Base-by-base conservation (phyloP, 2,797 vertebrate genomes). In the Mastacembelus armatus region DNA sequence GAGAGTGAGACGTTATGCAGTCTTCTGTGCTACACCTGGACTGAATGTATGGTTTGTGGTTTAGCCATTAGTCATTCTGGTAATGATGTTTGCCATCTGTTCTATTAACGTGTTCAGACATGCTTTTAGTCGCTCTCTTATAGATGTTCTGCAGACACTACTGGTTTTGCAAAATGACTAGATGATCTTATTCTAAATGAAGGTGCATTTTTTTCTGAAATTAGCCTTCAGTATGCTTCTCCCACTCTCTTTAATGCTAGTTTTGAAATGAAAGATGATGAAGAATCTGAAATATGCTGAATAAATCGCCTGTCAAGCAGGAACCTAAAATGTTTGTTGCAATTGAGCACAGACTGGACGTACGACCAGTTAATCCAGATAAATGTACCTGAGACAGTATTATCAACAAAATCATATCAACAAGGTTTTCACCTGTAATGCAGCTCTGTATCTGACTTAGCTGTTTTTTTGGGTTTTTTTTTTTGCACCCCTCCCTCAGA, bases 271-370 rank as follows among this genome's bases (percentile, higher is more conserved):
- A 44, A 71, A 29, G 30, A 63, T 45, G 22, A 47, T 43, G 22
- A 40, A 71, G 44, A 14, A 63, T 55, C 58, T 64, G 12, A 51
- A 18, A 58, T 19, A 44, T 45, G 63, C 2, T 35, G 7, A 68
- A 47, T 49, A 38, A 44, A 71, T 63, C 10, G 55, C 43, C 10
- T 49, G 47, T 68, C 26, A 66, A 74, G 57, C 19, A 49, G n/a
- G 42, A 65, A 61, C 10, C 51, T 59, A 64, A 83, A 89, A 90
- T 92, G 91, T 91, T 92, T 92, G 90, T 90, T 92, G 90, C 89
- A 92, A 91, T 90, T 91, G 90, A 91, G 90, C 86, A 78, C 80
- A 86, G 77, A 84, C 77, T 77, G 88, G 85, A 81, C 57, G 77
- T 39, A 45, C 33, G 26, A 75, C 65, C 77, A 74, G 65, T 85